A percentile compares a stretch with the other conserved stretches of the same genome.
Conservation (phyloP, 2,888 invertebrate species). For the Drosophila birchii region DNA sequence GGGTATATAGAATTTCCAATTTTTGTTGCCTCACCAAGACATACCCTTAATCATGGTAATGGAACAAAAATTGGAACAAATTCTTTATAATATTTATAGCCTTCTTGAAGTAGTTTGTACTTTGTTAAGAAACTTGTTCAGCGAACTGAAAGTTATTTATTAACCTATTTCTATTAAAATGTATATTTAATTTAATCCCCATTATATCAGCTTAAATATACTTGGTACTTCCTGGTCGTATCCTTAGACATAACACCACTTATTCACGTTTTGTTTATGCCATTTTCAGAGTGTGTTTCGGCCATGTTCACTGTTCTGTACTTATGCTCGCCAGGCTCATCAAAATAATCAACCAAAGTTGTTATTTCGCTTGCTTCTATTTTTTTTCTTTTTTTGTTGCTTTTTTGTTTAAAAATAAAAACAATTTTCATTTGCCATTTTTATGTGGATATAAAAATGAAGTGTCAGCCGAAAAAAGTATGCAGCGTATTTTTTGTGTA, state of each 20-base stretch:
- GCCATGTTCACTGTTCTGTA: slow-evolving; percentile 66
- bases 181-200: not conserved
- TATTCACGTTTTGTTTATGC: slow-evolving; percentile 12
- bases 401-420: slow-evolving; percentile 54
- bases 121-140: not conserved
- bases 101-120: not conserved
- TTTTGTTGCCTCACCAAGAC: too few species aligned
- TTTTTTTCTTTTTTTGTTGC: slow-evolving; percentile 4
- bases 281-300: slow-evolving; percentile 10
- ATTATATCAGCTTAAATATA: not conserved
- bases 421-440: slow-evolving; percentile 63
- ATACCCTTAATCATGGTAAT: too few species aligned
- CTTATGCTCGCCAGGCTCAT: slow-evolving; percentile 59
- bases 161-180: not conserved
- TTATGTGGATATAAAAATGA: slow-evolving; percentile 69
- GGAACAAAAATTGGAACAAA: not conserved
- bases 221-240: slow-evolving; percentile 1
- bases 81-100: not conserved
- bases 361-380: slow-evolving; percentile 32
- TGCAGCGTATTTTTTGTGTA: slow-evolving; percentile 37
- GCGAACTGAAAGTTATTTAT: not conserved
- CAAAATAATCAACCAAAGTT: slow-evolving; percentile 78
- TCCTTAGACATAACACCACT: not conserved
- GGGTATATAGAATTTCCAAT: too few species aligned
- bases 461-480: slow-evolving; percentile 62